Base-by-base conservation (phyloP, 2,888 invertebrate genomes). In the Keiferia lycopersicella region DNA sequence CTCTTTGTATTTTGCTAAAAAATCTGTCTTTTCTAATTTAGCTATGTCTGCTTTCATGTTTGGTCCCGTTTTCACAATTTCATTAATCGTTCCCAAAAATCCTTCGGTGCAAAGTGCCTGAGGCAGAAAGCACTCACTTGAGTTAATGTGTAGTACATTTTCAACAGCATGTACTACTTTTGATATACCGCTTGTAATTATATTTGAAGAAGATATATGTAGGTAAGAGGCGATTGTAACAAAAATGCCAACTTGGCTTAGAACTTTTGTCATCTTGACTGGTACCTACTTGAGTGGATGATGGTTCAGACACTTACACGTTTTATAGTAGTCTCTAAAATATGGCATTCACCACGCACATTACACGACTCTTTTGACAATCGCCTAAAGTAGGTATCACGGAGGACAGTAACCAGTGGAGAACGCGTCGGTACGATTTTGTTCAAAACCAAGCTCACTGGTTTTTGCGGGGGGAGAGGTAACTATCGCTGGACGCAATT, bases 21-120 rank as follows among this genome's bases (percentile, higher is more conserved):
- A 56, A 34, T 56, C 34, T 16, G 56, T 56, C 12, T 34, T 26
- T 34, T 56, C 56, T 7, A 56, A n/a, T 56, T 56, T n/a, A n/a
- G 56, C 26, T 16, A 56, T 34, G 16, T n/a, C 16, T 16, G n/a
- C 56, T 16, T 34, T 56, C 10, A 56, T 16, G n/a, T 34, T 56
- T 56, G 56, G 56, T 34, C 56, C 56, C n/a, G 56, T 16, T 16
- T 56, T 16, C 56, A 56, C 30, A 30, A 56, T 56, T n/a, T 30
- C 12, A 14, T 34, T 10, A 34, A 34, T 34, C 18, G 30, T 30
- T 6, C 14, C 34, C 16, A n/a, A n/a, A 10, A 56, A 0, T 30
- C 34, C 34, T 14, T 22, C 26, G 14, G 3, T 22, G 30, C 56
- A 56, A 30, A 56, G 34, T 30, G 30, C 16, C n/a, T 34, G 10